These are phyloP conservation scores for Athalia rosae DNA, from an alignment of 2,888 invertebrate species.

Conservation along the genomic window DNA sequence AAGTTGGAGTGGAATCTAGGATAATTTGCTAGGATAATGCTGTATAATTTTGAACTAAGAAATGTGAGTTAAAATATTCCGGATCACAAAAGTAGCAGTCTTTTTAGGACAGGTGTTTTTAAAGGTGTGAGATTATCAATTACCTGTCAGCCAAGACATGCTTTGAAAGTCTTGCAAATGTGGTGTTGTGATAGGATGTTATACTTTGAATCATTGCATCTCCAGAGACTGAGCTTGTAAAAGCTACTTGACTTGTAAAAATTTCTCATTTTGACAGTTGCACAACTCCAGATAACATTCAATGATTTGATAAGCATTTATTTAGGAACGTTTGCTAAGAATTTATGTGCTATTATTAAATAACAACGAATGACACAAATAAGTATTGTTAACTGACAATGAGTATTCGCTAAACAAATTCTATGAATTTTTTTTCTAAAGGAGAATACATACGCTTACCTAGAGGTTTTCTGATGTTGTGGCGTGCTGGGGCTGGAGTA, in stretches of 20 bases:
- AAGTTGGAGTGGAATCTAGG: background rate
- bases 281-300: constrained; percentile 18
- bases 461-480: constrained; percentile 77
- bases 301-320: constrained; percentile 7
- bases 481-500: constrained; percentile 70
- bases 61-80: no score
- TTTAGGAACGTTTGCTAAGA: background rate
- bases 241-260: no score
- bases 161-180: no score
- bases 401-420: constrained; percentile 25
- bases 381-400: constrained; percentile 38
- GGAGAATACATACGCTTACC: constrained; percentile 72
- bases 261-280: background rate
- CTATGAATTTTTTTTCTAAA: constrained; percentile 45
- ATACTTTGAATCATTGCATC: background rate
- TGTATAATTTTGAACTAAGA: no score
- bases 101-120: no score
- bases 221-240: no score
- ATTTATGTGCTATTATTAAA: constrained; percentile 62
- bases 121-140: no score
- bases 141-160: no score
- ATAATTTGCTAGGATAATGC: background rate
- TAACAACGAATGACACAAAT: constrained; percentile 37
- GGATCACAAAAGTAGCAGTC: no score
- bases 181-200: background rate